Evolutionary conservation across 2,888 invertebrate species (phyloP), one percentile per base, ranked within the genome.

Genomic region (Cantharis nigra): DNA sequence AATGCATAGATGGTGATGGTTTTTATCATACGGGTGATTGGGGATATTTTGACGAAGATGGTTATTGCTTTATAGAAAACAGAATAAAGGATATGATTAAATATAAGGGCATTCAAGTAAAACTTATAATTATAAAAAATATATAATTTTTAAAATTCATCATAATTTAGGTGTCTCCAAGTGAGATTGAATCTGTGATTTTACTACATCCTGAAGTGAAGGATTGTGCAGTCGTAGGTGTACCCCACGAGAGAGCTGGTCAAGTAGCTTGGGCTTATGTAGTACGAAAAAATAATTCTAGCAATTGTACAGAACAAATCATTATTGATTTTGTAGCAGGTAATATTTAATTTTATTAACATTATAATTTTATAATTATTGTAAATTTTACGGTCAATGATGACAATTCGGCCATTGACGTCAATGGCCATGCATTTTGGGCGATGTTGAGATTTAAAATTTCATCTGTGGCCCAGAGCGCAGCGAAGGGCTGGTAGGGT

Each of bases 171-270:
- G 92, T 93, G 70, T 94, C 96, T 0, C 96, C 96, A 3, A 95
- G 96, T 0, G 96, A 96, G 88, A 88, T 97, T 49, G 96, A 97
- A 87, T 92, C 92, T 18, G 84, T 96, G 71, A 87, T 97, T 63
- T 89, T 95, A 71, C 91, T 92, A 62, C 92, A 94, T 88, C 89
- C 91, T 0, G 91, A 90, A 71, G 91, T 96, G 70, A 91, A 91
- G 72, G 96, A 96, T 85, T 93, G 91, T 30, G 96, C 94, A 49
- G 96, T 96, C 33, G 91, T 96, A 84, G 96, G 95, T 20, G 86
- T 91, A 72, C 92, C 94, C 0, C 91, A 95, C 86, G 93, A 92
- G 84, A 85, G 84, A 67, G 92, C 93, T 33, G 95, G 95, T 11
- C 95, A 95, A 86, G 88, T 94, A 71, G 95, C 95, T 11, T 83